phyloP scores from a whole-genome alignment of 2,797 vertebrate genomes.

The Mormyrops boulengeri region DNA sequence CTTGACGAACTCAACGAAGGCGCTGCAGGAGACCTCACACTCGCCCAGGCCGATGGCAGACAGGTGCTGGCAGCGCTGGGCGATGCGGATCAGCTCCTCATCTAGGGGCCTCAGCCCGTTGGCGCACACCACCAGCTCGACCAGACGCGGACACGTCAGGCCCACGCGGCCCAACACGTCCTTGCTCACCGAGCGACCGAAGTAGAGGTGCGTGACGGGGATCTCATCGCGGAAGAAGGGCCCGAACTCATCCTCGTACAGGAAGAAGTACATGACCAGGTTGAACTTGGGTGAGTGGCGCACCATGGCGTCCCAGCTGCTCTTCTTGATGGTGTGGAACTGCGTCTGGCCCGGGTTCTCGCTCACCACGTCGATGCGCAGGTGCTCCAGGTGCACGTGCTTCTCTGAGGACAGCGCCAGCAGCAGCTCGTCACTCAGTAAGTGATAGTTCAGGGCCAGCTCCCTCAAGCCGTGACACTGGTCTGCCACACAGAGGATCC shows the following conservation, averaged over 20 bases:
- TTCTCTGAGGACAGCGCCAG: constrained; percentile 95
- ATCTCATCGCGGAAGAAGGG: constrained; percentile 93
- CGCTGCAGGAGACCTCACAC: constrained; percentile 95
- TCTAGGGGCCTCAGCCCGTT: constrained; percentile 91
- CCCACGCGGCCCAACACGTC: constrained; percentile 92
- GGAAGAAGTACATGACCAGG: constrained; percentile 98
- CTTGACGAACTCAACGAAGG: constrained; percentile 96
- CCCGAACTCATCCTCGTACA: constrained; percentile 93
- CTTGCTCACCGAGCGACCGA: constrained; percentile 94
- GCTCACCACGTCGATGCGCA: constrained; percentile 94
- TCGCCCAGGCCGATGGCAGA: constrained; percentile 93
- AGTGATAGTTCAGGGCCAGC: constrained; percentile 90
- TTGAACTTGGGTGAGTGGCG: constrained; percentile 95
- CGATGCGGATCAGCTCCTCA: constrained; percentile 93
- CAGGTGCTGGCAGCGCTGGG: constrained; percentile 85
- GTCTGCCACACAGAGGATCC: constrained; percentile 95
- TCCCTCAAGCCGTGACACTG: constrained; percentile 96
- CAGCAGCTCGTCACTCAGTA: constrained; percentile 88
- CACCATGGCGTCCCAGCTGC: constrained; percentile 98
- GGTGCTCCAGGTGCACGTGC: constrained; percentile 89
- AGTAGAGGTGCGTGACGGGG: constrained; percentile 95
- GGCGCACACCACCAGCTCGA: constrained; percentile 95
- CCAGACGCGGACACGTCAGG: constrained; percentile 88
- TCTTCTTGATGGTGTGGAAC: constrained; percentile 91
- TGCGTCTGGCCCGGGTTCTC: constrained; percentile 90